Evolutionary conservation across 1,140 invertebrate genomes (phyloP).

Genomic region (Cataglyphis hispanica): DNA sequence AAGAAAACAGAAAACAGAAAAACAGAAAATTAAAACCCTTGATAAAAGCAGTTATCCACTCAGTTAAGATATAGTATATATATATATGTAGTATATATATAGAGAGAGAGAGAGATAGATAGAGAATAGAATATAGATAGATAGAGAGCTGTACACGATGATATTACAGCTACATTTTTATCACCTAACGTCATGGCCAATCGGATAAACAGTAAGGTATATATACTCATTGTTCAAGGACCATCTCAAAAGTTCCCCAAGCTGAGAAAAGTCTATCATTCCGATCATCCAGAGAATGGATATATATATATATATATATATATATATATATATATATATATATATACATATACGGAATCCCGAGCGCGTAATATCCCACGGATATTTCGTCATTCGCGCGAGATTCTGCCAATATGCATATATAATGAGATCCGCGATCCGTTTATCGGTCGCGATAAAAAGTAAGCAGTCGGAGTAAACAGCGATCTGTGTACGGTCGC

Average conservation of each 20-base stretch:
- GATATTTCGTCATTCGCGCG: constrained; percentile 43
- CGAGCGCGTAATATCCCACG: constrained; percentile 8
- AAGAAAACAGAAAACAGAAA: constrained; percentile 86
- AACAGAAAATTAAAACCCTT: constrained; percentile 82
- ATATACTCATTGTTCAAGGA: constrained; percentile 90
- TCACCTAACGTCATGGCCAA: constrained; percentile 74
- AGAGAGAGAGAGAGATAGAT: constrained; percentile 47
- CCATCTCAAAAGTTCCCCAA: constrained; percentile 99
- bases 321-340: too few species aligned
- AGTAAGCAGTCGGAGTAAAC: constrained; percentile 7
- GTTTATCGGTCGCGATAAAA: background rate
- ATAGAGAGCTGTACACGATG: constrained; percentile 65
- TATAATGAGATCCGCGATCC: background rate
- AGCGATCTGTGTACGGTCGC: constrained; percentile 15
- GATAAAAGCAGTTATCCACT: constrained; percentile 68
- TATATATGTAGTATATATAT: constrained; percentile 48
- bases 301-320: too few species aligned
- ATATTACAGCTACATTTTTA: constrained; percentile 58
- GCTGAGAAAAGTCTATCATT: constrained; percentile 84
- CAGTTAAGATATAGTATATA: constrained; percentile 55
- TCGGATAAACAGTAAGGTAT: constrained; percentile 54
- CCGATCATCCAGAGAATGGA: constrained; percentile 19
- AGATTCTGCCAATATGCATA: constrained; percentile 13
- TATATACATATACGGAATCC: background rate
- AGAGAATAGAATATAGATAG: too few species aligned